These are phyloP conservation scores for Drosophila formosana DNA, from an alignment of 2,888 invertebrate species.

Conservation along the genomic window DNA sequence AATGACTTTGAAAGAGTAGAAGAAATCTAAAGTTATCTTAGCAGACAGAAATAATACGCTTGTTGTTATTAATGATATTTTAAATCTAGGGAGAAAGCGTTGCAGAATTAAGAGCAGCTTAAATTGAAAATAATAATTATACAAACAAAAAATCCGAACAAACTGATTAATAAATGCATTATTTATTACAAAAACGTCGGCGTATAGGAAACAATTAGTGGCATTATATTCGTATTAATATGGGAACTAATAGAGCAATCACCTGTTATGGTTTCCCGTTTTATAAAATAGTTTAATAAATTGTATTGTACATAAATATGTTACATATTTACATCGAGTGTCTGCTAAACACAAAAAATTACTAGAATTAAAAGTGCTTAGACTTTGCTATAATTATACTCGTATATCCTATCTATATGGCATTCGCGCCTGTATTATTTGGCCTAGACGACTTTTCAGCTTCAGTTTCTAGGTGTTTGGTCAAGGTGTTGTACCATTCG, in stretches of 20 bases:
- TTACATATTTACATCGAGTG: constrained; percentile 66
- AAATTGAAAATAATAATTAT: background rate
- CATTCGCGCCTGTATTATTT: constrained; percentile 28
- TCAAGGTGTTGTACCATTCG: constrained; percentile 81
- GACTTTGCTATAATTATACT: constrained; percentile 1
- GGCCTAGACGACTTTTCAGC: background rate
- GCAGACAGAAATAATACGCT: background rate
- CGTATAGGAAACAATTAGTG: background rate
- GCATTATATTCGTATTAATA: constrained; percentile 35
- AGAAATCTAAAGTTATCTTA: background rate
- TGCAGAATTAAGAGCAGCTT: background rate
- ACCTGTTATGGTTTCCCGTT: constrained; percentile 5
- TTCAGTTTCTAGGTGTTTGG: constrained; percentile 61
- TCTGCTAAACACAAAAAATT: background rate
- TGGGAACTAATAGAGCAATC: constrained; percentile 34
- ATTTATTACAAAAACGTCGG: background rate
- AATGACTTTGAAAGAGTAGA: constrained; percentile 11
- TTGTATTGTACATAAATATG: constrained; percentile 46
- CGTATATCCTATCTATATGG: constrained; percentile 35
- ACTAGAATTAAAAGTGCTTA: background rate
- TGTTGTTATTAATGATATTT: background rate
- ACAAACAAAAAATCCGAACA: background rate
- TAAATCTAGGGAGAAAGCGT: background rate
- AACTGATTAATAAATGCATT: background rate
- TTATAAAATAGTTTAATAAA: background rate